Percentiles rank a stretch among this genome's conserved stretches.
Conservation (phyloP, 2,797 vertebrate species). For the Muscicapa striata region DNA sequence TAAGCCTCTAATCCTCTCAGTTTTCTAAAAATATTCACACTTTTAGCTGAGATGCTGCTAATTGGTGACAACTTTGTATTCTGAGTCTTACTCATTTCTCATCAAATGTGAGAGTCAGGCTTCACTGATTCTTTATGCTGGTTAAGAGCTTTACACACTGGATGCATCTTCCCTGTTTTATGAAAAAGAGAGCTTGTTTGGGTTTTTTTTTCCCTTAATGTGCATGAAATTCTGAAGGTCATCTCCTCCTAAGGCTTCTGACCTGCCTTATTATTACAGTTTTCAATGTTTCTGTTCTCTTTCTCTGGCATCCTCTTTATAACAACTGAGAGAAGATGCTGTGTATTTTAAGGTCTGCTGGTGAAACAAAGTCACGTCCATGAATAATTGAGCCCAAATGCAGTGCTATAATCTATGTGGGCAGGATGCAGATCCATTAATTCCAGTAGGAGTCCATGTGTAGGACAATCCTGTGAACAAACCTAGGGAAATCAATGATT, state of each 20-base stretch:
- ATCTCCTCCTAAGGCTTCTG: background rate
- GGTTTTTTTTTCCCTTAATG: background rate
- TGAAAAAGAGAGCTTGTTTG: background rate
- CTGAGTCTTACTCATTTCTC: conserved; percentile 26
- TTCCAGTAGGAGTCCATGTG: background rate
- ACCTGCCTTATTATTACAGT: background rate
- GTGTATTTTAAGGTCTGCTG: background rate
- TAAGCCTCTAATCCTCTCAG: background rate
- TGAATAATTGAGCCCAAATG: background rate
- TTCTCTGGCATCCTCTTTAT: background rate
- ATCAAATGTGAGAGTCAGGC: conserved; percentile 23
- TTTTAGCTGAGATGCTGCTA: conserved; percentile 23
- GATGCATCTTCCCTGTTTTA: background rate
- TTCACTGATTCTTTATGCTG: conserved; percentile 8
- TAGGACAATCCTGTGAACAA: conserved; percentile 5
- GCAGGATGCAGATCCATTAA: background rate
- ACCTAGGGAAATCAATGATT: conserved; percentile 20
- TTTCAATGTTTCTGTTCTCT: background rate
- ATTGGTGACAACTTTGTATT: conserved; percentile 55
- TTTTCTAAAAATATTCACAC: conserved; percentile 26
- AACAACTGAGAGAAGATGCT: background rate
- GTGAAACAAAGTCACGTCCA: background rate
- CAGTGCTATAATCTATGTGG: background rate
- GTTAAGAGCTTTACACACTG: background rate
- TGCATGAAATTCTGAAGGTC: conserved; percentile 23